Conservation (phyloP, 2,113 vertebrate species). For the Thalassoma bifasciatum region DNA sequence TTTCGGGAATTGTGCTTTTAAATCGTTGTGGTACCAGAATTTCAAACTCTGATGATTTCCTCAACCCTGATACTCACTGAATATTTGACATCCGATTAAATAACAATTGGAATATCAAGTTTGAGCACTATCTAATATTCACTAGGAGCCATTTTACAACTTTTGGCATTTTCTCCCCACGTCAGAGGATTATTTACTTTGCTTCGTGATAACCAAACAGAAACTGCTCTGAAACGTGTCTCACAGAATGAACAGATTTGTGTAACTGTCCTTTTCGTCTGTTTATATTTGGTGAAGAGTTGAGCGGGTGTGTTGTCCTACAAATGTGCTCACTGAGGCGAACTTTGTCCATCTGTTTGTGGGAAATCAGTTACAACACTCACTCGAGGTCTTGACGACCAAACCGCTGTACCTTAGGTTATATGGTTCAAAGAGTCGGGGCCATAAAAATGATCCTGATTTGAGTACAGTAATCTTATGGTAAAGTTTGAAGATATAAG, state of each 20-base stretch:
- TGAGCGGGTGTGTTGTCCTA: background rate
- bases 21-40: too few species aligned
- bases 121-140: too few species aligned
- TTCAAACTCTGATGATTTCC: too few species aligned
- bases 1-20: too few species aligned
- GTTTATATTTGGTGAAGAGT: constrained; percentile 47
- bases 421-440: background rate
- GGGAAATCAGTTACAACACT: constrained; percentile 8
- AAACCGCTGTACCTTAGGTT: background rate
- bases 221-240: constrained; percentile 30
- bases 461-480: background rate
- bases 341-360: constrained; percentile 67
- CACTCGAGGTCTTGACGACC: constrained; percentile 36
- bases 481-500: too few species aligned
- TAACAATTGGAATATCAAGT: too few species aligned
- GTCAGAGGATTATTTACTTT: too few species aligned
- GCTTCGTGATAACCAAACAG: constrained; percentile 11
- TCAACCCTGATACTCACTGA: too few species aligned
- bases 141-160: too few species aligned
- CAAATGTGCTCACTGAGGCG: constrained; percentile 41
- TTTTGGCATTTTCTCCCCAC: too few species aligned
- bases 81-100: too few species aligned
- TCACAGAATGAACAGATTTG: constrained; percentile 28
- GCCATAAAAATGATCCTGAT: background rate
- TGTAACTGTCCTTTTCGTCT: constrained; percentile 31